These are phyloP conservation scores for Crenuchus spilurus DNA, from an alignment of 2,797 vertebrate species.

Conservation along the genomic window DNA sequence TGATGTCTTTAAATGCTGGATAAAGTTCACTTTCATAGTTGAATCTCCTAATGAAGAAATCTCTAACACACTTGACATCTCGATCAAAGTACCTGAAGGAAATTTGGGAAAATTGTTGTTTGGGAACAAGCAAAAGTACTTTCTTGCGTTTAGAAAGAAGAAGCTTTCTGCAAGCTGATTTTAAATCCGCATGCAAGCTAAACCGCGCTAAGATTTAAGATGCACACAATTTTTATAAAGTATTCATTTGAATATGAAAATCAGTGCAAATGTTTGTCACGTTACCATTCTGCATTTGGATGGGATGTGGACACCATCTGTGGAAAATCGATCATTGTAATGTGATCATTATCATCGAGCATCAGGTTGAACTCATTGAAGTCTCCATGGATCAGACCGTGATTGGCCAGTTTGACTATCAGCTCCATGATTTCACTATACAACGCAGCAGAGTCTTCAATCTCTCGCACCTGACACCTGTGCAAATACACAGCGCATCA, in stretches of 20 bases:
- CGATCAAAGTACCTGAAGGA: slow-evolving; percentile 92
- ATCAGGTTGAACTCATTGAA: slow-evolving; percentile 99
- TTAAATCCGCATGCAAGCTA: not conserved
- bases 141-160: slow-evolving; percentile 1
- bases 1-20: slow-evolving; percentile 89
- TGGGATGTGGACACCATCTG: slow-evolving; percentile 98
- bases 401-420: slow-evolving; percentile 91
- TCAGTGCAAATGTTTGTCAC: not conserved
- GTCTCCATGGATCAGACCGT: slow-evolving; percentile 96
- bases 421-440: slow-evolving; percentile 97
- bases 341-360: slow-evolving; percentile 87
- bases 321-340: slow-evolving; percentile 97
- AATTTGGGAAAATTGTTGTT: not conserved
- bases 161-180: not conserved
- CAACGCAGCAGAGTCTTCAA: slow-evolving; percentile 86
- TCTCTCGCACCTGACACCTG: slow-evolving; percentile 87
- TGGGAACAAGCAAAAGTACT: not conserved
- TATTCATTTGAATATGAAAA: not conserved
- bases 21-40: slow-evolving; percentile 93
- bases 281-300: slow-evolving; percentile 91
- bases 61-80: slow-evolving; percentile 92
- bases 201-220: too few relatives aligned
- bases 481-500: slow-evolving; percentile 13
- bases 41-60: slow-evolving; percentile 90
- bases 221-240: too few relatives aligned